These are phyloP conservation scores for Margaritifera margaritifera DNA, from an alignment of 2,888 invertebrate genomes.

Conservation along the genomic window DNA sequence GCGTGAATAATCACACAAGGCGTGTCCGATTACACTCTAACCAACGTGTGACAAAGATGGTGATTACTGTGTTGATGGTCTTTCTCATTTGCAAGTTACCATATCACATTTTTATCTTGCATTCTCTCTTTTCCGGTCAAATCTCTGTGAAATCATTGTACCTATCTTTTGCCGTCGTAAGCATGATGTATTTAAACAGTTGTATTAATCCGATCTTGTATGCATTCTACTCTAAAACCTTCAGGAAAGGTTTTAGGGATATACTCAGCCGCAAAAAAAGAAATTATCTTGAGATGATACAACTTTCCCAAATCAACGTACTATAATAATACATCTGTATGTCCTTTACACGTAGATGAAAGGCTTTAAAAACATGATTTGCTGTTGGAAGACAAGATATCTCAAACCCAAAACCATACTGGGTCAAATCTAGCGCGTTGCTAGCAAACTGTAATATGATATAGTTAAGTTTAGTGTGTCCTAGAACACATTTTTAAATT, in stretches of 20 bases:
- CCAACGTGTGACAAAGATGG: constrained; percentile 84
- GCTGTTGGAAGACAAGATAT: too few species aligned
- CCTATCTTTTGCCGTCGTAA: constrained; percentile 46
- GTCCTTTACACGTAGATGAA: too few species aligned
- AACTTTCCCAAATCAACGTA: too few species aligned
- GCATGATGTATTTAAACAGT: constrained; percentile 87
- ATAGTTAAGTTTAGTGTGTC: too few species aligned
- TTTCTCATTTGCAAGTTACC: constrained; percentile 95
- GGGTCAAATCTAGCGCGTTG: too few species aligned
- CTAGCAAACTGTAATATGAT: too few species aligned
- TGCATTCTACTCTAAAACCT: constrained; percentile 92
- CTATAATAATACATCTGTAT: too few species aligned
- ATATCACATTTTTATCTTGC: constrained; percentile 80
- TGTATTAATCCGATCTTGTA: constrained; percentile 94
- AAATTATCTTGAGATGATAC: too few species aligned
- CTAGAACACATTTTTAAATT: too few species aligned
- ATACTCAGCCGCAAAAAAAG: too few species aligned
- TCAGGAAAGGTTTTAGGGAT: constrained; percentile 84
- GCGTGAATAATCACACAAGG: constrained; percentile 79
- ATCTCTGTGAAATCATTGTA: constrained; percentile 74
- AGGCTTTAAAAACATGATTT: too few species aligned
- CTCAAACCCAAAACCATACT: too few species aligned
- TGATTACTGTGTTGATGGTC: constrained; percentile 88
- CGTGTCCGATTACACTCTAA: constrained; percentile 86
- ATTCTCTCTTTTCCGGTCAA: constrained; percentile 82